A percentile compares a stretch with the other conserved stretches of the same genome.
These are phyloP conservation scores for Epirrita christyi DNA, from an alignment of 2,888 invertebrate species.

Conservation along the genomic window DNA sequence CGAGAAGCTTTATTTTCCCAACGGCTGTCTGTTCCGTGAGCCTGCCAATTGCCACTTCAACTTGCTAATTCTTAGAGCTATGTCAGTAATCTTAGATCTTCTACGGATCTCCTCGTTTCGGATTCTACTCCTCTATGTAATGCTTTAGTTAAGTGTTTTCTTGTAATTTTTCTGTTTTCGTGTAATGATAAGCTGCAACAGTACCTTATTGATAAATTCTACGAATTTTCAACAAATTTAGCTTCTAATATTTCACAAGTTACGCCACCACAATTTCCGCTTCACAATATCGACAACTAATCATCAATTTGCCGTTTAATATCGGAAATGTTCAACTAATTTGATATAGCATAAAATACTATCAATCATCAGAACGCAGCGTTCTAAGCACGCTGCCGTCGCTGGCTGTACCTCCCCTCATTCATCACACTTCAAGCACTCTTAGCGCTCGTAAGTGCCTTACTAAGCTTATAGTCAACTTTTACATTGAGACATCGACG, in stretches of 20 bases:
- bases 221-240: no score
- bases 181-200: no score
- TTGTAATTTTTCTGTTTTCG: no score
- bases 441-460: slow-evolving; percentile 67
- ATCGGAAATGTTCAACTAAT: slow-evolving; percentile 55
- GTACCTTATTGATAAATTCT: no score
- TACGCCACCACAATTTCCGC: slow-evolving; percentile 6
- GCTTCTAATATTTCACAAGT: neutral
- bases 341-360: slow-evolving; percentile 63
- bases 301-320: slow-evolving; percentile 31
- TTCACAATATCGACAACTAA: slow-evolving; percentile 13
- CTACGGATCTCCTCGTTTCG: no score
- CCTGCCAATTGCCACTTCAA: no score
- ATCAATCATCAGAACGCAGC: slow-evolving; percentile 74
- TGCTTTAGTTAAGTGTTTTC: no score
- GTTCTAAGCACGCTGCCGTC: slow-evolving; percentile 60
- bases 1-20: no score
- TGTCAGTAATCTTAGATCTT: no score
- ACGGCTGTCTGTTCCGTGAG: no score
- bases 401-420: slow-evolving; percentile 55
- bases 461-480: slow-evolving; percentile 38
- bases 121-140: no score
- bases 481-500: slow-evolving; percentile 29
- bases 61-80: no score
- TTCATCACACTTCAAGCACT: slow-evolving; percentile 79